Base-by-base conservation (phyloP, 2,888 invertebrate species). In the Vannuccia rotundouncinata region DNA sequence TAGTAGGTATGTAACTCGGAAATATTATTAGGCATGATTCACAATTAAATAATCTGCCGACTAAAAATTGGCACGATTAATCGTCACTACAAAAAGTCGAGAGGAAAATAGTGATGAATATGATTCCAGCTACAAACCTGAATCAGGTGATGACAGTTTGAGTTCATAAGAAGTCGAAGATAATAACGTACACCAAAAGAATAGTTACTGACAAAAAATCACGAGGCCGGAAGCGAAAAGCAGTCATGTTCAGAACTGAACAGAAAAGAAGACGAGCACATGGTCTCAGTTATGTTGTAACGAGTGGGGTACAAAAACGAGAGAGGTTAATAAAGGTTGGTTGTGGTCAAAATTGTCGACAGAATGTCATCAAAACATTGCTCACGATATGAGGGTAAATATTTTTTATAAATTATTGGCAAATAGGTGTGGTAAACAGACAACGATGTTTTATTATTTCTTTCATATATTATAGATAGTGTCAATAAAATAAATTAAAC, bases 111-210 rank as follows among this genome's bases (percentile, higher is more conserved):
- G 66, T 66, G 66, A 66, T 66, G 66, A 66, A n/a, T 17, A 66
- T 66, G 66, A 66, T 66, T 66, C 66, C 66, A 66, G 66, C 66
- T 66, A 66, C 22, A 66, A 66, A 66, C 25, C 66, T 66, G 66
- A 66, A 66, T 66, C 66, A 66, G 66, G 66, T 5, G 66, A 66
- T 66, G 66, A 66, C 66, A 66, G 66, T 66, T 66, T 27, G 25
- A 66, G 66, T 66, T 66, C 66, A 66, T 27, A 66, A n/a, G 66
- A 66, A 66, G 66, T 66, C 5, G 66, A 66, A 22, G 17, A 45
- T 45, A 27, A 66, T 66, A n/a, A 66, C 25, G 66, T 66, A 66
- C 66, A 66, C 66, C 66, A 66, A 66, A 66, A 66, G 5, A 45
- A 45, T 45, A 13, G 45, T 45, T 45, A 45, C 45, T 45, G 45